Percentiles rank a stretch among this genome's conserved stretches.
Conservation (phyloP, 2,113 vertebrate genomes). For the Mohoua ochrocephala region DNA sequence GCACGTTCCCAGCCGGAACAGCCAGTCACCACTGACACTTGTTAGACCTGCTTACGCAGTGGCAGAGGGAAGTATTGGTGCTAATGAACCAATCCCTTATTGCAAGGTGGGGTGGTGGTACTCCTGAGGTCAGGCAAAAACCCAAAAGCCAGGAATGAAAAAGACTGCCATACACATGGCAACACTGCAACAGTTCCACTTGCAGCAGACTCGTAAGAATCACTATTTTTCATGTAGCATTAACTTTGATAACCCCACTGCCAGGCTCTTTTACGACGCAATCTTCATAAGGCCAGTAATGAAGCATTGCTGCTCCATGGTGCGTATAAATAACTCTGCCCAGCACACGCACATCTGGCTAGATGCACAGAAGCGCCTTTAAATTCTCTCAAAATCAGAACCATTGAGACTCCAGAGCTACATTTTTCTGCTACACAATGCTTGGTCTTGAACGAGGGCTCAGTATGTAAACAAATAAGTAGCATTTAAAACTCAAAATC, state of each 20-base stretch:
- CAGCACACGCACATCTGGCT: not conserved
- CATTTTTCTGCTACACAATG: constrained; percentile 53
- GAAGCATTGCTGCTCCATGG: not conserved
- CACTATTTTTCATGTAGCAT: not conserved
- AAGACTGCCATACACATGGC: not conserved
- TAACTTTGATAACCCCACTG: not conserved
- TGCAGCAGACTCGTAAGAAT: not conserved
- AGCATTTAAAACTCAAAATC: constrained; percentile 49
- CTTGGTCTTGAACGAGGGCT: constrained; percentile 73
- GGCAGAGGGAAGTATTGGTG: not conserved
- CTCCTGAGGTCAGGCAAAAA: not conserved
- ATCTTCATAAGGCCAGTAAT: not conserved
- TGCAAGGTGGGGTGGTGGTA: not conserved
- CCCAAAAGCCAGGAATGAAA: not conserved
- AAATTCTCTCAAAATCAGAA: not conserved
- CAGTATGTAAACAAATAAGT: constrained; percentile 70
- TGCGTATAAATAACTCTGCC: not conserved
- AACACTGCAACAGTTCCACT: not conserved
- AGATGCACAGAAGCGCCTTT: not conserved
- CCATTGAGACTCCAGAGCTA: not conserved
- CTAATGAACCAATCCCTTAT: not conserved
- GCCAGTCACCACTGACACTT: not conserved
- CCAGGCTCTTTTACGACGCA: not conserved
- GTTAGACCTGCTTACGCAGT: not conserved
- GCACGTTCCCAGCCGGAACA: not conserved